Percentiles rank a stretch among this genome's conserved stretches.
Evolutionary conservation across 2,888 invertebrate species (phyloP).

Genomic region (Cephus rjabovi): DNA sequence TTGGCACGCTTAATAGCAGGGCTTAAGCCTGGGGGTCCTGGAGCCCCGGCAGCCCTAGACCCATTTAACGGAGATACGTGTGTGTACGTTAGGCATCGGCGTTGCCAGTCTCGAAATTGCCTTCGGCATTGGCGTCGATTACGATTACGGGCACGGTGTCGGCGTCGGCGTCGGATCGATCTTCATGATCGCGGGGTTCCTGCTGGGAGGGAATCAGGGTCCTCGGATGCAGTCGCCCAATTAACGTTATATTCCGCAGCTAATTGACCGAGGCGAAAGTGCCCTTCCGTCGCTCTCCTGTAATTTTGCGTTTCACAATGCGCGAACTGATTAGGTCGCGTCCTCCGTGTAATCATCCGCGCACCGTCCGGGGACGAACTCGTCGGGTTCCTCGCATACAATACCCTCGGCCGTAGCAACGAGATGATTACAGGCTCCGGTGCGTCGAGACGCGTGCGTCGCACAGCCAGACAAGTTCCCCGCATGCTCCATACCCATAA

Average conservation of each 20-base stretch:
- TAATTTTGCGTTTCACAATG: slow-evolving; percentile 23
- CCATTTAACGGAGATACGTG: background rate
- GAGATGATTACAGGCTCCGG: slow-evolving; percentile 58
- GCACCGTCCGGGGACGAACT: slow-evolving; percentile 30
- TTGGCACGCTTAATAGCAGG: slow-evolving; percentile 51
- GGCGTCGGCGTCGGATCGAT: too few relatives aligned
- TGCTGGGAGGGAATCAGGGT: slow-evolving; percentile 16
- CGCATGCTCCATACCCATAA: too few relatives aligned
- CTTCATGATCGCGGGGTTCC: background rate
- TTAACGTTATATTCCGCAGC: slow-evolving; percentile 24
- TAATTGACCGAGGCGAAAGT: slow-evolving; percentile 27
- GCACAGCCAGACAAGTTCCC: background rate
- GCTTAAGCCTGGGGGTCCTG: slow-evolving; percentile 39
- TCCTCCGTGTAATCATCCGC: slow-evolving; percentile 47
- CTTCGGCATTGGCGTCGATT: too few relatives aligned
- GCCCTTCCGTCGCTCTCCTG: slow-evolving; percentile 20
- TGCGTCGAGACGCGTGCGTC: background rate
- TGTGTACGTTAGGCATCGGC: background rate
- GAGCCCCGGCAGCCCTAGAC: background rate
- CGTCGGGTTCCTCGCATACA: slow-evolving; percentile 33
- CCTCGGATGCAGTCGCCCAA: slow-evolving; percentile 22
- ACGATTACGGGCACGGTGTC: too few relatives aligned
- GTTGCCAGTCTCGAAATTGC: too few relatives aligned
- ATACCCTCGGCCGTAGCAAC: slow-evolving; percentile 49
- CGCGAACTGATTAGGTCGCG: slow-evolving; percentile 19